Evolutionary conservation across 2,797 vertebrate species (phyloP).

Genomic region (Poeciliopsis gracilis): DNA sequence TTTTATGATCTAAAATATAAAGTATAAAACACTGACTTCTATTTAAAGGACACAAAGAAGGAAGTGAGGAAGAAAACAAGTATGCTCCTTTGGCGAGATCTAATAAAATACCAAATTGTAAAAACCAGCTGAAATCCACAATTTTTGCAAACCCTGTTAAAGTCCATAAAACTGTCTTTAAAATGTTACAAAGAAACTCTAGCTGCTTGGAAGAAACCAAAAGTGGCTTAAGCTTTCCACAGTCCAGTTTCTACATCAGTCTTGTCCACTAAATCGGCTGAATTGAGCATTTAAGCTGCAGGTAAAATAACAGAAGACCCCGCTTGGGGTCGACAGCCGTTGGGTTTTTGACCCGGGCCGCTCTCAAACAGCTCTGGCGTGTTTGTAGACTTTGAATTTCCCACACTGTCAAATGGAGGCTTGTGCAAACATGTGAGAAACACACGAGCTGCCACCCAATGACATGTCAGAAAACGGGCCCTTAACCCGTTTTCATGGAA

Average conservation of each 20-base stretch:
- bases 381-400: conserved; percentile 22
- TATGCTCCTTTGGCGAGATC: neutral
- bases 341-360: conserved; percentile 62
- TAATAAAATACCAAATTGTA: neutral
- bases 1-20: neutral
- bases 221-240: neutral
- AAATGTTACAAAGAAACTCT: neutral
- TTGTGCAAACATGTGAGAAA: conserved; percentile 6
- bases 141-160: neutral
- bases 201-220: neutral
- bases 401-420: conserved; percentile 21
- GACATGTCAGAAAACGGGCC: neutral
- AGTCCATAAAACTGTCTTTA: neutral
- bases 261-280: neutral
- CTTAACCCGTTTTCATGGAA: neutral
- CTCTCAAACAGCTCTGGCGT: conserved; percentile 14
- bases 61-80: neutral
- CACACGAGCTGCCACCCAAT: neutral
- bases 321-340: conserved; percentile 26
- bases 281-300: neutral
- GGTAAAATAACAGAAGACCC: neutral
- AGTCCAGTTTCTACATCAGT: neutral
- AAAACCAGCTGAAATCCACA: neutral
- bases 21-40: neutral
- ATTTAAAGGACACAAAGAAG: neutral